A percentile compares a stretch with the other conserved stretches of the same genome.
Evolutionary conservation across 2,113 vertebrate species (phyloP).

Genomic region (rabbit (Oryctolagus cuniculus)): DNA sequence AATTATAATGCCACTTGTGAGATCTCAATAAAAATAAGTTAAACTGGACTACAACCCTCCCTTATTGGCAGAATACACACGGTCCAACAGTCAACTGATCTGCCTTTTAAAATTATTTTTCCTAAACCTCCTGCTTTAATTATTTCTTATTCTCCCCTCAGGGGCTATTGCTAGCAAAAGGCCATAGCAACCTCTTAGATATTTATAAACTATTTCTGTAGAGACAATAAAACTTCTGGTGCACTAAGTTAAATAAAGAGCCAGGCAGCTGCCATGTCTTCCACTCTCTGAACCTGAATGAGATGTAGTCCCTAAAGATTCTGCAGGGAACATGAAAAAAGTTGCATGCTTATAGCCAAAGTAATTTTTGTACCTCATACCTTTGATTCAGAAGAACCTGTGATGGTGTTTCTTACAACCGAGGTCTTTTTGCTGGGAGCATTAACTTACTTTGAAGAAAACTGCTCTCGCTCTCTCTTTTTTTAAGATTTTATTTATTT

Average conservation of each 20-base stretch:
- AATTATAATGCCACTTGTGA: not conserved
- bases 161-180: constrained; percentile 61
- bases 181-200: constrained; percentile 77
- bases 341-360: not conserved
- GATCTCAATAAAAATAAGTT: not conserved
- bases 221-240: constrained; percentile 60
- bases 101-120: constrained; percentile 60
- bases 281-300: not conserved
- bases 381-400: not conserved
- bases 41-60: constrained; percentile 1
- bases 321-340: not conserved
- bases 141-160: constrained; percentile 62
- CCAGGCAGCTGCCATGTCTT: not conserved
- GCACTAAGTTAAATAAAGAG: constrained; percentile 48
- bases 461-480: too few relatives aligned
- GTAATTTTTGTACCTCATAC: not conserved
- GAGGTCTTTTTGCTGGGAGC: not conserved
- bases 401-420: not conserved
- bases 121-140: constrained; percentile 70
- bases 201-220: constrained; percentile 72
- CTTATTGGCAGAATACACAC: constrained; percentile 9
- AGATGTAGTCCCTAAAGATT: not conserved
- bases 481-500: too few relatives aligned
- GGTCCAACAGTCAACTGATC: constrained; percentile 60
- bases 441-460: not conserved